These are phyloP conservation scores for Bombyx huttoni DNA, from an alignment of 2,888 invertebrate genomes.

Conservation along the genomic window DNA sequence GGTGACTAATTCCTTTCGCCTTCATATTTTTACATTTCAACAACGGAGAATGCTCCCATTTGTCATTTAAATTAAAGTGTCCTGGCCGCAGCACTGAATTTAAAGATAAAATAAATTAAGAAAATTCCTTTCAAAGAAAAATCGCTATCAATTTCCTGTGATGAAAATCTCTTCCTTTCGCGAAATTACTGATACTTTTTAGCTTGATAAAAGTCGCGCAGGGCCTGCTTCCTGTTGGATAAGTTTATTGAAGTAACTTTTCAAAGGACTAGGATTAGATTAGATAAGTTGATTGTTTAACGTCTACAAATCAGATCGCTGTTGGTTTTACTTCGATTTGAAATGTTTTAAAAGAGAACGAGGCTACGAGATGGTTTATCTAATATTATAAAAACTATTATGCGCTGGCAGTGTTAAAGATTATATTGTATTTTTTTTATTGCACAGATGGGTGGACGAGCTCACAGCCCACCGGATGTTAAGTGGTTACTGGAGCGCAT, in stretches of 20 bases:
- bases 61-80: slow-evolving; percentile 23
- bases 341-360: not conserved
- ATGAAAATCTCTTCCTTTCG: slow-evolving; percentile 44
- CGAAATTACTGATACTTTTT: slow-evolving; percentile 45
- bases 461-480: no score
- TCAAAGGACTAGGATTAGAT: not conserved
- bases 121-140: slow-evolving; percentile 36
- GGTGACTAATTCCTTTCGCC: slow-evolving; percentile 10
- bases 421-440: no score
- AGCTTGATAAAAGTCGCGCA: slow-evolving; percentile 5
- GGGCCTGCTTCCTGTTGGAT: slow-evolving; percentile 11
- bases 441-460: no score
- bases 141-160: slow-evolving; percentile 45
- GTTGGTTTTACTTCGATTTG: not conserved
- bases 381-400: no score
- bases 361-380: no score
- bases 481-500: no score
- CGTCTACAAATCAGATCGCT: slow-evolving; percentile 10
- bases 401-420: no score
- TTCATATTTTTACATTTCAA: slow-evolving; percentile 7
- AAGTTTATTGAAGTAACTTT: slow-evolving; percentile 7
- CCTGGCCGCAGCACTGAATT: slow-evolving; percentile 23
- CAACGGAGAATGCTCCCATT: slow-evolving; percentile 15
- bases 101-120: slow-evolving; percentile 44
- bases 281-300: slow-evolving; percentile 7